Evolutionary conservation across 2,797 vertebrate species (phyloP), one percentile per base, ranked within the genome.

Genomic region (Alauda arvensis): DNA sequence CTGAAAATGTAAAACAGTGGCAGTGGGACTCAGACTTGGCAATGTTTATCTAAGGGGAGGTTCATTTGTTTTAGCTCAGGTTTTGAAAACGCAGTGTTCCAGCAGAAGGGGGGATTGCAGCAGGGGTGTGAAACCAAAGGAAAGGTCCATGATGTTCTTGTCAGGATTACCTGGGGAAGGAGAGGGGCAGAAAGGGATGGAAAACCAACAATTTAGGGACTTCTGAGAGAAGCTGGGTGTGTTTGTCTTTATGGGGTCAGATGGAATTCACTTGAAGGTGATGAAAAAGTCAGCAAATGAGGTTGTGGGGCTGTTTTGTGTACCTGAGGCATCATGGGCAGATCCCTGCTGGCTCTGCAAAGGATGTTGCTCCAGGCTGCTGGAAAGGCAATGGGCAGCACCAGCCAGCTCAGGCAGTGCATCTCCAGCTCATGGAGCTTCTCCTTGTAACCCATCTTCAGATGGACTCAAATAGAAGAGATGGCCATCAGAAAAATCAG

Each of bases 1-100:
- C 72, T 60, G 69, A 19, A 86, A 86, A 85, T 62, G 34, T 84
- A 15, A 77, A 91, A 56, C 57, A 68, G 78, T 89, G 81, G 57
- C 85, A 82, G 25, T 29, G 34, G 81, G 66, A 37, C 40, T 66
- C 37, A 40, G 55, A 18, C 68, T 71, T 65, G 78, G 51, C 81
- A 71, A 8, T 0, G 4, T 75, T 92, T 66, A 21, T 65, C 61
- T 59, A 31, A 61, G 25, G 26, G 33, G 29, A 28, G 43, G 18
- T 45, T 89, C 4, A 39, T 77, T 91, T 79, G 46, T 45, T 86
- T 88, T 61, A 86, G 40, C 29, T 59, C 51, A n/a, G 14, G 29
- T 68, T 77, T 56, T 62, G 37, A 65, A 84, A 88, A 52, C 1
- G 24, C 18, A 23, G 17, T 10, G 31, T 85, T 83, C 75, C 40